Conservation (phyloP, 2,888 invertebrate species). For the Volucella zonaria region DNA sequence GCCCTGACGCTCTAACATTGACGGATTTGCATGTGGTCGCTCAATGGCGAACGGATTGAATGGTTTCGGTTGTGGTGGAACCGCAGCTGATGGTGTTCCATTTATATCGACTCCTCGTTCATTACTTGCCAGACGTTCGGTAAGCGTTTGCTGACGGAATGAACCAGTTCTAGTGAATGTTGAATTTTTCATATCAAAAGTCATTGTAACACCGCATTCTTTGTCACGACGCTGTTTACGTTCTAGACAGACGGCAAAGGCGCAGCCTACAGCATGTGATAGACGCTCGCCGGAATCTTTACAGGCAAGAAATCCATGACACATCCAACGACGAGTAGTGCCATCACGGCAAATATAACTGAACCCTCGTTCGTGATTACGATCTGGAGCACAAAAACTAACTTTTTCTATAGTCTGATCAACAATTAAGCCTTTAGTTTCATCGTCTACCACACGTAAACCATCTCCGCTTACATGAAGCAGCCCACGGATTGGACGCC, state of each 20-base stretch:
- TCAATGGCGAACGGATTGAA: constrained; percentile 97
- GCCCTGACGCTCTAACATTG: constrained; percentile 96
- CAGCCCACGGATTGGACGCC: constrained; percentile 94
- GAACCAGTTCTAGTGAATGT: constrained; percentile 97
- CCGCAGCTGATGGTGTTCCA: constrained; percentile 80
- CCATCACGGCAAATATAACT: constrained; percentile 99
- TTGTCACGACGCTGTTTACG: constrained; percentile 98
- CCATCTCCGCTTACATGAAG: constrained; percentile 97
- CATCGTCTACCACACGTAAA: constrained; percentile 98
- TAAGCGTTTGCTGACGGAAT: constrained; percentile 92
- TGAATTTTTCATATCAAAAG: constrained; percentile 93
- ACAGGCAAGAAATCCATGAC: constrained; percentile 98
- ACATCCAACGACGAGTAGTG: constrained; percentile 99
- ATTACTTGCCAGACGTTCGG: constrained; percentile 87
- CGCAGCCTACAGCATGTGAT: constrained; percentile 99
- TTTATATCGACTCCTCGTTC: constrained; percentile 83
- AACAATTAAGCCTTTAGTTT: constrained; percentile 98
- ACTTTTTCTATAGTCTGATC: constrained; percentile 99
- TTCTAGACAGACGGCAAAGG: constrained; percentile 98
- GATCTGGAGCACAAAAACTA: constrained; percentile 99
- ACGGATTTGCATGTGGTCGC: constrained; percentile 96
- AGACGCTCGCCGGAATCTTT: constrained; percentile 98
- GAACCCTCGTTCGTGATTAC: constrained; percentile 97
- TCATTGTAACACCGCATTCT: constrained; percentile 96
- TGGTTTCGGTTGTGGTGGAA: constrained; percentile 84